These are phyloP conservation scores for Epizoanthus rinbou DNA, from an alignment of 92 coral and sea anemone species.

Conservation along the genomic window DNA sequence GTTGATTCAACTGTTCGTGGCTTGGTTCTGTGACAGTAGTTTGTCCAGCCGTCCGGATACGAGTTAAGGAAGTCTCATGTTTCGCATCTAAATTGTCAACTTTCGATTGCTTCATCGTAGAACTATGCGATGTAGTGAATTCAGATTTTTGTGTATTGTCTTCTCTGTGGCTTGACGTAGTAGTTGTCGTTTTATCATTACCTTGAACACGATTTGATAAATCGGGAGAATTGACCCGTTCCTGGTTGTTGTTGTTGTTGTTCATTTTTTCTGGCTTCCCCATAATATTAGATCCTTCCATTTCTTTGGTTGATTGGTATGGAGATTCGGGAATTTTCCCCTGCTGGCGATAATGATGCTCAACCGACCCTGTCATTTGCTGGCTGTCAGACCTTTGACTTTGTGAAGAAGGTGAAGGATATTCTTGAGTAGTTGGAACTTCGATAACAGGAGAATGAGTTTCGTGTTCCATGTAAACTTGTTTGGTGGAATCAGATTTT, in stretches of 20 bases:
- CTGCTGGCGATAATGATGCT: slow-evolving; percentile 24
- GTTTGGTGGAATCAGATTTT: not conserved
- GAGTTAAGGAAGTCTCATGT: not conserved
- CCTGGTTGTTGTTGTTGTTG: not conserved
- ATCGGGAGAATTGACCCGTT: not conserved
- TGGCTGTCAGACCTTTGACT: not conserved
- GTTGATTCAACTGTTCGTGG: not conserved
- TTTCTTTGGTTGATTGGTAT: not conserved
- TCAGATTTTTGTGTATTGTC: not conserved
- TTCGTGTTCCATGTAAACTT: not conserved
- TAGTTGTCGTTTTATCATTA: not conserved
- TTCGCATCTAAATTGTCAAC: not conserved
- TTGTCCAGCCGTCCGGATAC: not conserved
- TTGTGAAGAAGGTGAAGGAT: not conserved
- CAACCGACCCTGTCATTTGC: not conserved
- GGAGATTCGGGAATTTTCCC: slow-evolving; percentile 4
- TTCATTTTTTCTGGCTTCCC: not conserved
- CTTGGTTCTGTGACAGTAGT: not conserved
- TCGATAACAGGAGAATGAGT: not conserved
- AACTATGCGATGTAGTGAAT: slow-evolving; percentile 20
- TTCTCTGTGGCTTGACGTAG: not conserved
- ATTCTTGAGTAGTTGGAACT: not conserved
- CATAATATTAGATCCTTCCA: not conserved
- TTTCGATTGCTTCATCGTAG: slow-evolving; percentile 14
- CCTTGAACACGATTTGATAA: not conserved